Evolutionary conservation across 2,113 vertebrate species (phyloP).

Genomic region (Gymnobelideus leadbeateri): DNA sequence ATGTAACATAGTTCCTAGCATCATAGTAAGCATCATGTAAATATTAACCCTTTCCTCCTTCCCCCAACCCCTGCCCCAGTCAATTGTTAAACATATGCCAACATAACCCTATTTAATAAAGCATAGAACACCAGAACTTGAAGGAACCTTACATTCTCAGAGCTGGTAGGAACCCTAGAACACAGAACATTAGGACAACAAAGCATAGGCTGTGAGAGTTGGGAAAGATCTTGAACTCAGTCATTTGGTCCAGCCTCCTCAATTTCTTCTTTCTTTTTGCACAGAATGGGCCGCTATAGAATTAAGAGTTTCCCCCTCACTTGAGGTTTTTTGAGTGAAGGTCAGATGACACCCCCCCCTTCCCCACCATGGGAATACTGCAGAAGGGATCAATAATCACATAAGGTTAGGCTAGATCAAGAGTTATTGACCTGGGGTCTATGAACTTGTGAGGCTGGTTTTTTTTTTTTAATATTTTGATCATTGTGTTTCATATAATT

Average conservation of each 20-base stretch:
- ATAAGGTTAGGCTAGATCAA: not conserved
- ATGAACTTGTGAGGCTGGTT: not conserved
- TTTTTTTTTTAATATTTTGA: not conserved
- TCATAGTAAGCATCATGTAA: not conserved
- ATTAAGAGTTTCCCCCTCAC: not conserved
- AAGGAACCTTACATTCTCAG: not conserved
- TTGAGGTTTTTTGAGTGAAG: not conserved
- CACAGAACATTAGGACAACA: not conserved
- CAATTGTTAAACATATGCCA: not conserved
- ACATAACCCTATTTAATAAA: not conserved
- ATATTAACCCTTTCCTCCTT: not conserved
- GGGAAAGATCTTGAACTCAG: not conserved
- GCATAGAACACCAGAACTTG: not conserved
- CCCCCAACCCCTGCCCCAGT: not conserved
- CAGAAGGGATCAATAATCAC: not conserved
- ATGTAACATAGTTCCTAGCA: too few relatives aligned
- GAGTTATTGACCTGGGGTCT: not conserved
- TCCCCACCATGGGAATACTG: not conserved
- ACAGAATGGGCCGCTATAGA: not conserved
- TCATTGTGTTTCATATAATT: not conserved
- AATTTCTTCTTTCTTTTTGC: not conserved
- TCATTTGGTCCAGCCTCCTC: not conserved
- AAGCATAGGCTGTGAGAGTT: not conserved
- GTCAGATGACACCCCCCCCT: not conserved
- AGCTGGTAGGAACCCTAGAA: not conserved